phyloP scores from a whole-genome alignment of 1,140 invertebrate species.

The Eupristina koningsbergeri region DNA sequence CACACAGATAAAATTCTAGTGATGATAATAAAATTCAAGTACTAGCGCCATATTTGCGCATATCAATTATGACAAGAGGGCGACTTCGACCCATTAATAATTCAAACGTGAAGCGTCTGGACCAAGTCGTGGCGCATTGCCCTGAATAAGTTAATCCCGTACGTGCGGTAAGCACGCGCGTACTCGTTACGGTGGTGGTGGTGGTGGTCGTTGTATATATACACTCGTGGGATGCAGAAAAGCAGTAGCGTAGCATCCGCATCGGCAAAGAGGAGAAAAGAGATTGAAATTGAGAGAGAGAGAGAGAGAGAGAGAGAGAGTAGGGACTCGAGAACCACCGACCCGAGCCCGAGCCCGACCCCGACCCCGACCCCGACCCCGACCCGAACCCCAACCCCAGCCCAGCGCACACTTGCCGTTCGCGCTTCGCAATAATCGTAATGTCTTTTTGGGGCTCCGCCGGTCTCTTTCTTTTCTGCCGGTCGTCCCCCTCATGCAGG shows the following conservation, averaged over 20 bases:
- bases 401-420: conserved; percentile 54
- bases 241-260: no score
- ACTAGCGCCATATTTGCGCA: conserved; percentile 40
- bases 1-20: neutral
- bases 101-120: conserved; percentile 66
- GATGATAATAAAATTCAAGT: conserved; percentile 35
- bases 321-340: conserved; percentile 58
- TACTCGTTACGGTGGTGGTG: conserved; percentile 34
- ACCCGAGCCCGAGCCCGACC: no score
- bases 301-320: no score
- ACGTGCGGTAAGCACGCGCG: neutral
- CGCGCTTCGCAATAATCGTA: conserved; percentile 70
- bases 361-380: no score
- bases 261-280: no score
- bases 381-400: no score
- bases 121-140: conserved; percentile 59
- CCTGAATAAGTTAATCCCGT: conserved; percentile 66
- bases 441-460: conserved; percentile 67
- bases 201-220: neutral
- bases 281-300: conserved; percentile 33
- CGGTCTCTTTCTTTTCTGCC: conserved; percentile 2
- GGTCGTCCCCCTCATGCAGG: conserved; percentile 40
- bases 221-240: conserved; percentile 30
- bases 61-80: conserved; percentile 65
- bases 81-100: conserved; percentile 67